Base-by-base conservation (phyloP, 2,113 vertebrate species). In the Calonectris borealis region DNA sequence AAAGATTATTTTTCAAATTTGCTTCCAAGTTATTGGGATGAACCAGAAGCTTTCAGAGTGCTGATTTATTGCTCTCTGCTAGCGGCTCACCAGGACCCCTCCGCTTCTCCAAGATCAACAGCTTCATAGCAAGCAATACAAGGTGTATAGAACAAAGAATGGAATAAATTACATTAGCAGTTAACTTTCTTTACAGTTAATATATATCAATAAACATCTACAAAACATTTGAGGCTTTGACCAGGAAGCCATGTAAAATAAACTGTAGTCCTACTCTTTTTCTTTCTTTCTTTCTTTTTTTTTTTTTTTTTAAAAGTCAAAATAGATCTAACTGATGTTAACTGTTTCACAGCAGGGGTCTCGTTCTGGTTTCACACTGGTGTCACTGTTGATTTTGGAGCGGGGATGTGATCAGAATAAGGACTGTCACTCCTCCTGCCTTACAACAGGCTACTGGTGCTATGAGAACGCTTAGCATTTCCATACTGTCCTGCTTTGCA, bases 101-200 rank as follows among this genome's bases (percentile, higher is more conserved):
- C 61, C 88, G 90, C 52, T 95, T 94, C 94, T 98, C 97, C 97
- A 97, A 97, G 96, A 96, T 95, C 97, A 97, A 98, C 97, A 98
- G 94, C 94, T 96, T 93, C 93, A 66, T 92, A 96, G 97, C 97
- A 97, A 97, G 90, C 3, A 42, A 97, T 94, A 97, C 7, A 64
- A 97, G 84, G 94, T 96, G 57, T 72, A 95, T 60, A 51, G 90
- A 97, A 97, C 96, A 98, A 98, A 97, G 92, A 73, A 44, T 75
- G 88, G 96, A 97, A 97, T 98, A 93, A 94, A 97, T 97, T 97
- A 97, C 86, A 85, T 90, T 97, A 97, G 91, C 95, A 97, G 94
- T 81, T 96, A 94, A 89, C 94, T 97, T 96, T 93, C 80, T 86
- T 83, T 96, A 52, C 88, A 97, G 94, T 96, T 96, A 97, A 96